Base-by-base conservation (phyloP, 2,113 vertebrate species). In the Oryzias melastigma region DNA sequence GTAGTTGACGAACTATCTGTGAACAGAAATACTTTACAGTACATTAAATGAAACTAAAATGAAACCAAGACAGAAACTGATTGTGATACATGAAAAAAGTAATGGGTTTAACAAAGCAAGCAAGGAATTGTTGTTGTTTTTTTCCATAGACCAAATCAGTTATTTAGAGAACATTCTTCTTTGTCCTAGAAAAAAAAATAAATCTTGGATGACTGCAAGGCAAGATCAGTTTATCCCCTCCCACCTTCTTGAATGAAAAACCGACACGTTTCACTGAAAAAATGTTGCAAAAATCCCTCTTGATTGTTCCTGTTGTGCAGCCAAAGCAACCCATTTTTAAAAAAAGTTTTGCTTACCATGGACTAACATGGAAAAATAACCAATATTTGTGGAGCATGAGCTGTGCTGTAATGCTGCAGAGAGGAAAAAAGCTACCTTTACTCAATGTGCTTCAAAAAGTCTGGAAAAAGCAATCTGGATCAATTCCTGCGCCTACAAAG, bases 21-120 rank as follows among this genome's bases (percentile, higher is more conserved):
- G n/a, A 68, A 82, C 47, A 55, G 42, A 62, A 68, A 74, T 16
- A 49, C 14, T 10, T 22, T 27, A 58, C 24, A n/a, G 50, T 53
- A 46, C 40, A 50, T 27, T 27, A 22, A 22, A 22, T 22, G 22
- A 22, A 22, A 22, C 22, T 22, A 35, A 35, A 35, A 35, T 35
- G 10, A 35, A 35, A 3, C 35, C 35, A 35, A 35, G 35, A 35
- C 35, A 35, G 35, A 35, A 35, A 35, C 10, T 12, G 35, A 35
- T 35, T 8, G 7, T 35, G 7, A 35, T 35, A 8, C 7, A 35
- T 35, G 10, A 35, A 8, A 35, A 10, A 35, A 29, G 27, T 29
- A 29, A 1, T 29, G 25, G 1, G 29, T 35, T 10, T 8, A 10
- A 35, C 29, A 35, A 1, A 35, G 10, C 35, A 35, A 12, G 10